These are phyloP conservation scores for Oophaga sylvatica DNA, from an alignment of 2,797 vertebrate genomes.

Conservation along the genomic window DNA sequence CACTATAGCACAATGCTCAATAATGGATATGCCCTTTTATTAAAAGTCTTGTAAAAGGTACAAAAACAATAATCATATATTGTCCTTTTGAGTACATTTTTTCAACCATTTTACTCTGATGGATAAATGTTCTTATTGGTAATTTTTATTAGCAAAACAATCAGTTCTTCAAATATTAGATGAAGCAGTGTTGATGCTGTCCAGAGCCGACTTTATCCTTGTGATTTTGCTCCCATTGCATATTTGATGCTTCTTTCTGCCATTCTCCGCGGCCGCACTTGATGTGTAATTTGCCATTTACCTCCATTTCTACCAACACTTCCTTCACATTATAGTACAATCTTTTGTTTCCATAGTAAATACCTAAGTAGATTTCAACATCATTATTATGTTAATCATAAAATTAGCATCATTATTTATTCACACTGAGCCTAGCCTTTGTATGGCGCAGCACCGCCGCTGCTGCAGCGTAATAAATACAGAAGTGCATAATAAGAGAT, in stretches of 20 bases:
- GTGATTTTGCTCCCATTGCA: background rate
- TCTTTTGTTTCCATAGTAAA: slow-evolving; percentile 45
- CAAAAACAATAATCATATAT: background rate
- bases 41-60: too few relatives aligned
- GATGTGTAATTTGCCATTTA: background rate
- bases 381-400: slow-evolving; percentile 53
- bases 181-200: too few relatives aligned
- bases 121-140: too few relatives aligned
- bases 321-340: slow-evolving; percentile 8
- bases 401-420: slow-evolving; percentile 52
- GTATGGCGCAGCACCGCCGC: background rate
- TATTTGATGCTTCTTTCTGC: background rate
- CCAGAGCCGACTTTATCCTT: too few relatives aligned
- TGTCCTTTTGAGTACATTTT: too few relatives aligned
- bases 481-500: slow-evolving; percentile 18
- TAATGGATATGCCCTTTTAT: too few relatives aligned
- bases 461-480: slow-evolving; percentile 20
- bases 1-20: too few relatives aligned
- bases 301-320: background rate
- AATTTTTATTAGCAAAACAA: too few relatives aligned
- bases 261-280: background rate
- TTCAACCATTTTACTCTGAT: too few relatives aligned
- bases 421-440: slow-evolving; percentile 36
- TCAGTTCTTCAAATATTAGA: too few relatives aligned
- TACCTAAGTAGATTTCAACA: slow-evolving; percentile 25